phyloP scores from a whole-genome alignment of 2,888 invertebrate genomes.

The Lottia scabra region DNA sequence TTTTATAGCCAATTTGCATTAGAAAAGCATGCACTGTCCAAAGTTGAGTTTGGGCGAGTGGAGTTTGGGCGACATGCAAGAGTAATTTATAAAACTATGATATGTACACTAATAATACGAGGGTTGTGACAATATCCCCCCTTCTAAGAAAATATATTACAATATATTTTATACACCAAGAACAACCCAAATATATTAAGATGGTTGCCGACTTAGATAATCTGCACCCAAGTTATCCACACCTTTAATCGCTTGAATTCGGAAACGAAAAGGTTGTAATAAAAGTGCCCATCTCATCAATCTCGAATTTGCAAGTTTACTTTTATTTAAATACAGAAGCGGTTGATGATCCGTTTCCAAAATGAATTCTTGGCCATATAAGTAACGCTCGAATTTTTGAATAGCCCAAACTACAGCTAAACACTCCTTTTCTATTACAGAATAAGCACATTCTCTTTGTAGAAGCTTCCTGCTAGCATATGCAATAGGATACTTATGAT shows the following conservation, averaged over 20 bases:
- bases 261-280: neutral
- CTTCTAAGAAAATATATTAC: neutral
- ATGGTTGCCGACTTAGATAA: neutral
- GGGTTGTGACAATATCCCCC: neutral
- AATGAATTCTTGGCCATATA: neutral
- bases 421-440: neutral
- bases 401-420: neutral
- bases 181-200: neutral
- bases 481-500: neutral
- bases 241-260: neutral
- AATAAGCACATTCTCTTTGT: neutral
- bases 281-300: neutral
- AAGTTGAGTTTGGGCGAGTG: too few species aligned
- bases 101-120: too few species aligned
- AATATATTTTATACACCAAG: neutral
- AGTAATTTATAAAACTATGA: too few species aligned
- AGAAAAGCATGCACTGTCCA: too few species aligned
- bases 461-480: conserved; percentile 9
- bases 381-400: neutral
- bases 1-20: too few species aligned
- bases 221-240: neutral
- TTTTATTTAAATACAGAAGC: neutral
- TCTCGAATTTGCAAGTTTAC: neutral
- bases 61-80: too few species aligned
- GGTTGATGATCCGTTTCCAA: too few species aligned